Evolutionary conservation across 2,113 vertebrate genomes (phyloP).

Genomic region (Oenanthe melanoleuca): DNA sequence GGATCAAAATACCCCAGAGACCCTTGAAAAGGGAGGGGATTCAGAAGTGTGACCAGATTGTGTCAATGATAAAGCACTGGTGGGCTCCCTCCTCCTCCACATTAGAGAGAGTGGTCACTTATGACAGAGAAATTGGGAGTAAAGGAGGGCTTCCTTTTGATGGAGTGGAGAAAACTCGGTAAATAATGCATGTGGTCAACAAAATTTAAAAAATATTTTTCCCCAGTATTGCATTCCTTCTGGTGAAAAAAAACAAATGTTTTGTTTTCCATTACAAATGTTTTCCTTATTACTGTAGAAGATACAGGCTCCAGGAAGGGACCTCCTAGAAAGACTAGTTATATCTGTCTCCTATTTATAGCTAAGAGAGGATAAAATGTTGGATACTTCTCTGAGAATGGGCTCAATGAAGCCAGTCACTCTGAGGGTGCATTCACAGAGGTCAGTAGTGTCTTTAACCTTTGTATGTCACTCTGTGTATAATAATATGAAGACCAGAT

Average conservation of each 20-base stretch:
- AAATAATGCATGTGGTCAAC: background rate
- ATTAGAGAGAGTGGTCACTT: background rate
- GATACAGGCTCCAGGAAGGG: background rate
- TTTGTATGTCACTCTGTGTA: background rate
- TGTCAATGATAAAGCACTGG: background rate
- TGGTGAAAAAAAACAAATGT: background rate
- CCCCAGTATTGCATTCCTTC: background rate
- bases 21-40: background rate
- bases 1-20: conserved; percentile 48
- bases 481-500: background rate
- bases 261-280: background rate
- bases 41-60: background rate
- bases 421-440: background rate
- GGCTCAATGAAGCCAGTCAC: background rate
- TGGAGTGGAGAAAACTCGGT: background rate
- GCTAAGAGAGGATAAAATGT: background rate
- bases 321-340: background rate
- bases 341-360: background rate
- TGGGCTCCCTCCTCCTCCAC: background rate
- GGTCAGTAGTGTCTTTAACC: background rate
- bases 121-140: background rate
- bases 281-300: background rate
- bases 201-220: background rate
- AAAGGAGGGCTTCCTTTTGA: background rate
- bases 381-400: background rate